Evolutionary conservation across 2,113 vertebrate species (phyloP), one percentile per base, ranked within the genome.

Genomic region (Panthera leo): DNA sequence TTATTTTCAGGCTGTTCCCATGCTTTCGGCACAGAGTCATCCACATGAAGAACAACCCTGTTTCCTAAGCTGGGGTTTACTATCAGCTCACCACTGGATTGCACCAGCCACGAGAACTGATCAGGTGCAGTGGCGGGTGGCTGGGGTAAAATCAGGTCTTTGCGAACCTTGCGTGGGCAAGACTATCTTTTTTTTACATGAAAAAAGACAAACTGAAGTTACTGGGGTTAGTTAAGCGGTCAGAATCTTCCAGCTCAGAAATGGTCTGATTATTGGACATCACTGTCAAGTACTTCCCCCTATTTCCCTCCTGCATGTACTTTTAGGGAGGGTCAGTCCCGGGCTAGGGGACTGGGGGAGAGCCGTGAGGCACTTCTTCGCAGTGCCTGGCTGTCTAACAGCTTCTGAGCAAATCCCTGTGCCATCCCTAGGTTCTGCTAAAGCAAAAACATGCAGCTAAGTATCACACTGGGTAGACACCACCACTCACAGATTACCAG

Each of bases 71-170:
- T 95, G 98, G 92, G 21, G 16, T 51, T 96, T 96, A 2, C 3
- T 98, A 15, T 97, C 94, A 98, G 93, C 97, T 98, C 98, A 96
- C 95, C 97, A 95, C 97, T 96, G 98, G 98, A 94, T 36, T 89
- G 93, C 73, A 51, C 98, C 42, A 85, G 97, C 85, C 97, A 82
- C 39, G 1, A 29, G 2, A 1, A 82, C 29, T 76, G 29, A 70
- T 85, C 97, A 71, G 85, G 97, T 13, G 93, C 98, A 97, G 97
- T 94, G 48, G 97, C 61, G 4, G 98, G 98, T 71, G 73, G 75
- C 98, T 98, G 5, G 21, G 63, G 19, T 19, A 51, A 27, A 89
- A 48, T 0, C 58, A 76, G 16, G 19, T 21, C 80, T 80, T 71
- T n/a, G 23, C 39, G 19, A 53, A n/a, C 45, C 31, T 70, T 27